Percentiles rank a stretch among this genome's conserved stretches.
Conservation (phyloP, 2,113 vertebrate species). For the Pelecanoides urinatrix region DNA sequence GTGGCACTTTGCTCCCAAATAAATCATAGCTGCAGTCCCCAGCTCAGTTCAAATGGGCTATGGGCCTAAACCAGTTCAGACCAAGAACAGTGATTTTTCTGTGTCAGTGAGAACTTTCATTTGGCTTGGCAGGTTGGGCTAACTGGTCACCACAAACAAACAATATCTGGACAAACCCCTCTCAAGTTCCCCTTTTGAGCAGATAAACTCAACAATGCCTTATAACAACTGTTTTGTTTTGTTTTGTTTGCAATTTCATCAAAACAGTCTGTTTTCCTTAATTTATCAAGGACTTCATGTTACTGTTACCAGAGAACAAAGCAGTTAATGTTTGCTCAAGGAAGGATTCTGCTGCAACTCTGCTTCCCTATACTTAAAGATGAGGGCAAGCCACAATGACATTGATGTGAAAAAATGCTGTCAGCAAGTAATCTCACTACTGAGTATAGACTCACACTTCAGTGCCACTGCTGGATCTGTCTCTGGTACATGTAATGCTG, state of each 20-base stretch:
- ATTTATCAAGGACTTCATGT: neutral
- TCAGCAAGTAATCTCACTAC: neutral
- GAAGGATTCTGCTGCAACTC: neutral
- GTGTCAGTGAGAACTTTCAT: neutral
- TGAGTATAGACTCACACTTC: neutral
- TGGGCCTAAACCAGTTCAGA: neutral
- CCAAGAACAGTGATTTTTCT: neutral
- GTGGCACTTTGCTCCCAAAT: neutral
- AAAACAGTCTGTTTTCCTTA: neutral
- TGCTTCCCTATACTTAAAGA: neutral
- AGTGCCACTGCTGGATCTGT: neutral
- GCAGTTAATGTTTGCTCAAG: neutral
- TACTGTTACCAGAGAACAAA: neutral
- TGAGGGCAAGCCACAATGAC: neutral
- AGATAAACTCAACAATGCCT: neutral
- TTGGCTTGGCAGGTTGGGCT: neutral
- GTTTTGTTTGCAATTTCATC: neutral
- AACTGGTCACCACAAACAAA: neutral
- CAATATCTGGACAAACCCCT: neutral
- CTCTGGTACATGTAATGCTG: neutral
- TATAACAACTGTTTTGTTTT: neutral
- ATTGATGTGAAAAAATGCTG: neutral
- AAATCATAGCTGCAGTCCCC: neutral
- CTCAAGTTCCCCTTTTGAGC: neutral
- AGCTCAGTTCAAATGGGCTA: neutral